These are phyloP conservation scores for Alectoris magna DNA, from an alignment of 2,797 vertebrate species.

Conservation along the genomic window DNA sequence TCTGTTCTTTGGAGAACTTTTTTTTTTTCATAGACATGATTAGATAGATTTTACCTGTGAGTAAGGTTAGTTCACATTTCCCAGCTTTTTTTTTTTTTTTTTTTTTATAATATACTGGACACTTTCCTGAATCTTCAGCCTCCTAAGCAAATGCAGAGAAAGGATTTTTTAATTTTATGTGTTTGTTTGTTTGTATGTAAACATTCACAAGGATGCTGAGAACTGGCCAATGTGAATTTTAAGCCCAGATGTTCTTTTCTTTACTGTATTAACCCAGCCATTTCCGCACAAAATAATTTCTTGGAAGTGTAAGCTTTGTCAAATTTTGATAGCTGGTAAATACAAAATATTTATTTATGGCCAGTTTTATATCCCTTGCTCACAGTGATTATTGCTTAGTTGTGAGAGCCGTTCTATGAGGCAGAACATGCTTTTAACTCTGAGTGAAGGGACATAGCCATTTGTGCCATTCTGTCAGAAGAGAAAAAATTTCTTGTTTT, in stretches of 20 bases:
- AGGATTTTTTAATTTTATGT: not conserved
- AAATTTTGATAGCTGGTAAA: not conserved
- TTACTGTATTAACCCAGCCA: not conserved
- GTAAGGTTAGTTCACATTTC: not conserved
- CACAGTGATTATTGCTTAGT: not conserved
- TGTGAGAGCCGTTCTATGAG: not conserved
- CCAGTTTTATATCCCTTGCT: not conserved
- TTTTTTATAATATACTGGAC: not conserved
- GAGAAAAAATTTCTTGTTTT: not conserved
- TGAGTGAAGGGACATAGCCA: not conserved
- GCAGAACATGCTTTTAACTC: not conserved
- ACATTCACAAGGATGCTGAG: not conserved
- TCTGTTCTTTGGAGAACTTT: not conserved
- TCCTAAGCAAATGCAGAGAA: not conserved
- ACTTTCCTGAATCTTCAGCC: not conserved
- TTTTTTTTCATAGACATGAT: not conserved
- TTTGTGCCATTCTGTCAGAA: not conserved
- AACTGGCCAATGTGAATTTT: not conserved
- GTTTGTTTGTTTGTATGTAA: not conserved
- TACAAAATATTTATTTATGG: not conserved
- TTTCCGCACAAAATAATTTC: not conserved
- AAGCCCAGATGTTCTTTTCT: not conserved
- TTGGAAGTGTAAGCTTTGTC: not conserved
- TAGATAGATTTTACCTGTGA: not conserved
- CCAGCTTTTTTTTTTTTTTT: not conserved